Percentiles rank a stretch among this genome's conserved stretches.
phyloP scores from a whole-genome alignment of 2,113 vertebrate genomes.

The Nesoenas mayeri region DNA sequence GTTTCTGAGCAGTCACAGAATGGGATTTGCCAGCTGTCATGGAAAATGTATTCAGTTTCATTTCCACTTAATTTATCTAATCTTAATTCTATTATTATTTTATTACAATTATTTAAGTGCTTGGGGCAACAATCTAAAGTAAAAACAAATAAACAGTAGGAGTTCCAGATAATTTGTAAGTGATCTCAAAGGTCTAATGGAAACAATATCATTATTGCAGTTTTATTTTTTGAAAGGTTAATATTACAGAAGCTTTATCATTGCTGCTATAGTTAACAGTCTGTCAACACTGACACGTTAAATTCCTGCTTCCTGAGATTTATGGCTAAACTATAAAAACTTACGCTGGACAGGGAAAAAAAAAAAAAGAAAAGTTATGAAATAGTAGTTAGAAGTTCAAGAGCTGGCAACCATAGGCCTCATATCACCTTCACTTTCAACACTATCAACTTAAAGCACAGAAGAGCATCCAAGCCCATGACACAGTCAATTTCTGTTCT shows the following conservation, averaged over 20 bases:
- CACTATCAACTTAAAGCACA: neutral
- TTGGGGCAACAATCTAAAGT: constrained; percentile 83
- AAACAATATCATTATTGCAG: constrained; percentile 81
- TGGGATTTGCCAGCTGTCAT: constrained; percentile 85
- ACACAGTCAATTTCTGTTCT: neutral
- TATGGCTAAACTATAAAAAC: constrained; percentile 29
- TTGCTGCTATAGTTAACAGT: constrained; percentile 26
- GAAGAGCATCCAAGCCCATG: neutral
- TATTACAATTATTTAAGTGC: constrained; percentile 84
- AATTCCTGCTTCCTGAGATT: constrained; percentile 37
- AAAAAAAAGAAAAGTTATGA: constrained; percentile 1
- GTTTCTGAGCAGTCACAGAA: constrained; percentile 75
- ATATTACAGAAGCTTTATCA: constrained; percentile 67
- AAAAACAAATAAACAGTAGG: constrained; percentile 87
- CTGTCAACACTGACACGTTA: neutral
- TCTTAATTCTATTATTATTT: constrained; percentile 85
- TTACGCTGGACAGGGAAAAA: neutral
- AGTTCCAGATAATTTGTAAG: constrained; percentile 81
- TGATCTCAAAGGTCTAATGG: constrained; percentile 80
- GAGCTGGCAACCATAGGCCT: neutral
- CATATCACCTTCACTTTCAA: neutral
- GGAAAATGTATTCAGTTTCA: constrained; percentile 82
- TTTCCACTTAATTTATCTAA: constrained; percentile 88
- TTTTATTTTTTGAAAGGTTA: constrained; percentile 80
- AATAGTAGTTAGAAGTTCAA: constrained; percentile 4